phyloP scores from a whole-genome alignment of 2,797 vertebrate species.

The Acanthornis magna region DNA sequence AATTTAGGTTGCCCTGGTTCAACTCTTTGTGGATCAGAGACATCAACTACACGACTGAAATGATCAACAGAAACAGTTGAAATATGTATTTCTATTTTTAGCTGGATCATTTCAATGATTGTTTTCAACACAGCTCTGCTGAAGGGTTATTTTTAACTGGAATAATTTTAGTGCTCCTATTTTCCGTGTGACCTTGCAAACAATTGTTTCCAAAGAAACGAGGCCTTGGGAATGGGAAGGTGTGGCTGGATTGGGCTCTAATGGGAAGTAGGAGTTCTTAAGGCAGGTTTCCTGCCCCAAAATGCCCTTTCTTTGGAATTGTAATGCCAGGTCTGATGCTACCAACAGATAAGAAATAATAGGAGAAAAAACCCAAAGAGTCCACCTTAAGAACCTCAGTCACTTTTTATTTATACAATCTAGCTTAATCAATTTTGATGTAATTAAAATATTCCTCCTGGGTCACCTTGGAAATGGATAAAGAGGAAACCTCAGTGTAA shows the following conservation, averaged over 20 bases:
- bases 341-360: background rate
- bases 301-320: background rate
- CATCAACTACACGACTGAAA: background rate
- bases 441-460: background rate
- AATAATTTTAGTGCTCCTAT: background rate
- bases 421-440: background rate
- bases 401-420: background rate
- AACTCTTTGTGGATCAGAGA: background rate
- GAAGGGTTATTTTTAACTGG: constrained; percentile 9
- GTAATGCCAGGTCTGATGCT: background rate
- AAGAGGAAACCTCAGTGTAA: background rate
- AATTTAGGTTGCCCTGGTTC: background rate
- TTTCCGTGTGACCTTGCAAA: background rate
- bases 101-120: background rate
- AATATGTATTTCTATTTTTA: background rate
- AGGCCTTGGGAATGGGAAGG: background rate
- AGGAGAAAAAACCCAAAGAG: background rate
- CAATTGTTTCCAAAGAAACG: background rate
- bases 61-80: background rate
- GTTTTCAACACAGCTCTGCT: background rate
- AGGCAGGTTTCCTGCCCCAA: background rate
- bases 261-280: background rate
- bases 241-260: background rate
- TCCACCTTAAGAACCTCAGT: background rate
- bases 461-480: background rate